These are phyloP conservation scores for Drosophila mettleri DNA, from an alignment of 2,888 invertebrate genomes.

Conservation along the genomic window DNA sequence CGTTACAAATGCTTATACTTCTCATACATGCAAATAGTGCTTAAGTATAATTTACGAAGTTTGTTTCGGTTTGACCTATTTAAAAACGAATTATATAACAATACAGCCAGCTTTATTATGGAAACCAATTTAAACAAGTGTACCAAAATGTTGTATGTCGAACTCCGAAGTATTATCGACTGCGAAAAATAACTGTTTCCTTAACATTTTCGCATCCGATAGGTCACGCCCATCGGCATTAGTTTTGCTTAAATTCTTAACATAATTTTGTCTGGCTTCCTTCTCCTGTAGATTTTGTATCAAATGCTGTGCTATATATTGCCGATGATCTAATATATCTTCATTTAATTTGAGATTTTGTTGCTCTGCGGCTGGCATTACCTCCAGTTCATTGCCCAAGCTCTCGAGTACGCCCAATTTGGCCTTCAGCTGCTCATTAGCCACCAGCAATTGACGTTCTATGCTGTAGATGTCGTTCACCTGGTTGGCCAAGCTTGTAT, in stretches of 20 bases:
- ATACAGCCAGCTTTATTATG: neutral
- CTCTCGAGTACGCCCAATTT: constrained; percentile 87
- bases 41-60: neutral
- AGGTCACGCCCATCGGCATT: constrained; percentile 58
- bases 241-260: constrained; percentile 50
- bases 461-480: constrained; percentile 87
- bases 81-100: neutral
- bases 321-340: constrained; percentile 11
- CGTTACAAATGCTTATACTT: neutral
- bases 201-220: constrained; percentile 62
- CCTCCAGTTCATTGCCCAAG: constrained; percentile 86
- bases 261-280: neutral
- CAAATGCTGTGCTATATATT: constrained; percentile 4
- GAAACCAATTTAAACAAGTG: constrained; percentile 45
- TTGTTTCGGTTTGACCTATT: neutral
- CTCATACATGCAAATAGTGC: constrained; percentile 5
- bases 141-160: constrained; percentile 56
- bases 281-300: neutral
- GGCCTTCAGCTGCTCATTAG: constrained; percentile 86
- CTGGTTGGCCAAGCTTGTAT: constrained; percentile 86
- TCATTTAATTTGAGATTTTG: neutral
- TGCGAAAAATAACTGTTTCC: constrained; percentile 69
- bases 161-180: constrained; percentile 4
- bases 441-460: constrained; percentile 85
- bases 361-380: constrained; percentile 16